A percentile compares a stretch with the other conserved stretches of the same genome.
These are phyloP conservation scores for Folsomia candida DNA, from an alignment of 2,888 invertebrate genomes.

Conservation along the genomic window DNA sequence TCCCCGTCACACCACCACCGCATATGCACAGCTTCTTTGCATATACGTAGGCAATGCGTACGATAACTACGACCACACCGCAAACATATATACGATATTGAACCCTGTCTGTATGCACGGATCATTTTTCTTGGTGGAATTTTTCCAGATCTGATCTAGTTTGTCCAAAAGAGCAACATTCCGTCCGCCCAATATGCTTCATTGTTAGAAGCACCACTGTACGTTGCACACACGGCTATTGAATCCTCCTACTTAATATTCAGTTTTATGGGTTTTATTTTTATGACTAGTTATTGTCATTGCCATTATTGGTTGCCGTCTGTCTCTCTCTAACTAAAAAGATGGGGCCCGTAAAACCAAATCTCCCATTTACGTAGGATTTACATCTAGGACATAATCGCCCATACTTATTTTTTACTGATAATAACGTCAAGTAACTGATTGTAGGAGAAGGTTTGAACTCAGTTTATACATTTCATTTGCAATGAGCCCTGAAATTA, in stretches of 20 bases:
- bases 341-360: not conserved
- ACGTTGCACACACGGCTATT: not conserved
- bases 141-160: not conserved
- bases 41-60: not conserved
- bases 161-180: not conserved
- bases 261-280: conserved; percentile 18
- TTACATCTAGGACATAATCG: not conserved
- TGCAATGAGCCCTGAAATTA: conserved; percentile 17
- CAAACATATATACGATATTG: not conserved
- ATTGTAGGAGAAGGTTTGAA: not conserved
- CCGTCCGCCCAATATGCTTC: not conserved
- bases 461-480: not conserved
- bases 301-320: conserved; percentile 5
- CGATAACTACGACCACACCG: not conserved
- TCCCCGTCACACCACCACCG: not conserved
- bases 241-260: conserved; percentile 16
- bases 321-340: conserved; percentile 2
- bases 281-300: conserved; percentile 5
- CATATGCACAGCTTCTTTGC: not conserved
- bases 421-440: not conserved
- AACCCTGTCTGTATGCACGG: not conserved
- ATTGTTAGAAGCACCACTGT: not conserved
- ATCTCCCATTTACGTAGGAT: not conserved
- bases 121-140: not conserved
- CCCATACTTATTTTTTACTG: conserved; percentile 8